A percentile compares a stretch with the other conserved stretches of the same genome.
Evolutionary conservation across 2,888 invertebrate genomes (phyloP).

Genomic region (Phyllotreta cruciferae): DNA sequence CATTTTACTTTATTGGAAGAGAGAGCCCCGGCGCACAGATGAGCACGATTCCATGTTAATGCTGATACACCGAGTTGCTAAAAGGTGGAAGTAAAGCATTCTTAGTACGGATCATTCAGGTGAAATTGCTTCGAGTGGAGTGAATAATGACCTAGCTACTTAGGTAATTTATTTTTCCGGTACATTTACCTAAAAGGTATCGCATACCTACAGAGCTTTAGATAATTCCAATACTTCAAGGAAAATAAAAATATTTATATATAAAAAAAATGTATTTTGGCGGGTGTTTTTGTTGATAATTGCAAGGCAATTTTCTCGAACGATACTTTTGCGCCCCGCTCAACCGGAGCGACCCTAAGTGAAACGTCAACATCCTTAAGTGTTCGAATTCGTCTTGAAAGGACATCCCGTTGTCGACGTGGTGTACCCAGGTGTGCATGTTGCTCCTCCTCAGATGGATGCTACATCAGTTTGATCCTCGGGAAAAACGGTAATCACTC

Average conservation of each 20-base stretch:
- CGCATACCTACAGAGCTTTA: too few relatives aligned
- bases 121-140: not conserved
- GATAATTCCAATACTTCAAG: too few relatives aligned
- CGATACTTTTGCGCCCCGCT: constrained; percentile 33
- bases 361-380: constrained; percentile 56
- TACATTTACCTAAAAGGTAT: too few relatives aligned
- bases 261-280: too few relatives aligned
- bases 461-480: constrained; percentile 45
- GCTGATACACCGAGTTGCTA: constrained; percentile 15
- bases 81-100: constrained; percentile 11
- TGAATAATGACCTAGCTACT: too few relatives aligned
- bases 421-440: constrained; percentile 51
- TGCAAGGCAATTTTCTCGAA: constrained; percentile 30
- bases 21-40: constrained; percentile 38
- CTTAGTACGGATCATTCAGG: not conserved
- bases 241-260: too few relatives aligned
- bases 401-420: constrained; percentile 35
- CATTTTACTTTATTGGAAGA: constrained; percentile 48
- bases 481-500: constrained; percentile 46
- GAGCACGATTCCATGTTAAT: constrained; percentile 19
- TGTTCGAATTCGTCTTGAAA: constrained; percentile 53
- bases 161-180: too few relatives aligned
- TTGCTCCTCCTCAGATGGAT: constrained; percentile 42
- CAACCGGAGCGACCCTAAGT: constrained; percentile 53
- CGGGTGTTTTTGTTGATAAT: constrained; percentile 21